Evolutionary conservation across 2,888 invertebrate genomes (phyloP).

Genomic region (Megalurothrips usitatus): DNA sequence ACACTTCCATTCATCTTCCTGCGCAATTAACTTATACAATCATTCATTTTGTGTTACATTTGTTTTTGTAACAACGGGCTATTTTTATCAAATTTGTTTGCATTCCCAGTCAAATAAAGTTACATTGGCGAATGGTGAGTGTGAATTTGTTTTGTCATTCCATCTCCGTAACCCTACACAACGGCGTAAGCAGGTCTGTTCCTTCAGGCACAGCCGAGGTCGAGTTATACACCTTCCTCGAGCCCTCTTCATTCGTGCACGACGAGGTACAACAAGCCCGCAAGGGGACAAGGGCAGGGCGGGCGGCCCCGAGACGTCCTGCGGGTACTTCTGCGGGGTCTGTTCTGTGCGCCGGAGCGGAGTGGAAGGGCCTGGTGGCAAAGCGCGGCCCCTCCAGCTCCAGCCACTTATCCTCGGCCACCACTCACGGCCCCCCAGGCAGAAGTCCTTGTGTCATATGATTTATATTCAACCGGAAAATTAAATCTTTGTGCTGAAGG

Average conservation of each 20-base stretch:
- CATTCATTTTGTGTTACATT: neutral
- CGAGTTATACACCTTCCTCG: no score
- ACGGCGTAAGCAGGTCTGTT: no score
- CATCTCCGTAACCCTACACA: no score
- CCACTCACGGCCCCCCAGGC: slow-evolving; percentile 6
- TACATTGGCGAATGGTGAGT: no score
- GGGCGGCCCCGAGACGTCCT: neutral
- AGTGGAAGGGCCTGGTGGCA: neutral
- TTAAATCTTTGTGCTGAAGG: slow-evolving; percentile 20
- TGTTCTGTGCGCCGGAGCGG: neutral
- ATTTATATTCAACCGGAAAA: slow-evolving; percentile 25
- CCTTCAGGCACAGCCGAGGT: no score
- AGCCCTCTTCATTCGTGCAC: no score
- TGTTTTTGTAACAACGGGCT: slow-evolving; percentile 14
- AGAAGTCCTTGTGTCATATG: slow-evolving; percentile 25
- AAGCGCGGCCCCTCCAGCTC: neutral
- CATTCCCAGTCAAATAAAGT: no score
- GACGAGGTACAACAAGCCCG: no score
- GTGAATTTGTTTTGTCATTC: no score
- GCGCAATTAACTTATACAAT: neutral
- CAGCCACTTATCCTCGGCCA: slow-evolving; percentile 6
- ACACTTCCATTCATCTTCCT: neutral
- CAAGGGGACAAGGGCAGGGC: no score
- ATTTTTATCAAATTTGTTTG: neutral
- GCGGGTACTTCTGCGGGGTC: neutral